Evolutionary conservation across 2,797 vertebrate species (phyloP).

Genomic region (Hemibagrus guttatus): DNA sequence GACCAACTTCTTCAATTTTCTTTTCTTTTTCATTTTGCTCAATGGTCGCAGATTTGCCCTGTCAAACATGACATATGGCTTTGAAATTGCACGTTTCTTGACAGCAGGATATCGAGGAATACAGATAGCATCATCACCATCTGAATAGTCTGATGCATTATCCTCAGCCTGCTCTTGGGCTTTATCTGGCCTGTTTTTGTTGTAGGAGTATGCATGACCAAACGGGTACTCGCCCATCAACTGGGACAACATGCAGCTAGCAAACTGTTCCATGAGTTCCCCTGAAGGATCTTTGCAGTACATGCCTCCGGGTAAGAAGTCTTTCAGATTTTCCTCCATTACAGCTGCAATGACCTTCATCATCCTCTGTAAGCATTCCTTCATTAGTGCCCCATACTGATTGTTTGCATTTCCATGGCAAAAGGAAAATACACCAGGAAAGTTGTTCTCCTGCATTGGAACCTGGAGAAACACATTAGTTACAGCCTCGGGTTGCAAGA

Average conservation of each 20-base stretch:
- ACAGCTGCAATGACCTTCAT: slow-evolving; percentile 70
- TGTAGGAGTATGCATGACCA: slow-evolving; percentile 48
- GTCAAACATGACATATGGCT: slow-evolving; percentile 11
- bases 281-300: slow-evolving; percentile 62
- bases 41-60: neutral
- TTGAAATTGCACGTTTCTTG: neutral
- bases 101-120: neutral
- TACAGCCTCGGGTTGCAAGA: slow-evolving; percentile 69
- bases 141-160: neutral
- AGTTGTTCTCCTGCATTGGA: slow-evolving; percentile 71
- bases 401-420: slow-evolving; percentile 67
- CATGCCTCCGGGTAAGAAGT: slow-evolving; percentile 75
- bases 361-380: slow-evolving; percentile 69
- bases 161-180: neutral
- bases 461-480: slow-evolving; percentile 73
- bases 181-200: slow-evolving; percentile 49
- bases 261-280: slow-evolving; percentile 60
- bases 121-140: neutral
- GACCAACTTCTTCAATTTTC: neutral
- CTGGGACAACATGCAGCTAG: slow-evolving; percentile 69
- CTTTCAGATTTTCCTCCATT: slow-evolving; percentile 71
- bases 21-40: slow-evolving; percentile 5
- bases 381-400: slow-evolving; percentile 68
- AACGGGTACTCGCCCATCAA: slow-evolving; percentile 76
- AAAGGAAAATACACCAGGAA: slow-evolving; percentile 69